Percentiles rank a stretch among this genome's conserved stretches.
These are phyloP conservation scores for Dexiosoma caninum DNA, from an alignment of 2,888 invertebrate species.

Conservation along the genomic window DNA sequence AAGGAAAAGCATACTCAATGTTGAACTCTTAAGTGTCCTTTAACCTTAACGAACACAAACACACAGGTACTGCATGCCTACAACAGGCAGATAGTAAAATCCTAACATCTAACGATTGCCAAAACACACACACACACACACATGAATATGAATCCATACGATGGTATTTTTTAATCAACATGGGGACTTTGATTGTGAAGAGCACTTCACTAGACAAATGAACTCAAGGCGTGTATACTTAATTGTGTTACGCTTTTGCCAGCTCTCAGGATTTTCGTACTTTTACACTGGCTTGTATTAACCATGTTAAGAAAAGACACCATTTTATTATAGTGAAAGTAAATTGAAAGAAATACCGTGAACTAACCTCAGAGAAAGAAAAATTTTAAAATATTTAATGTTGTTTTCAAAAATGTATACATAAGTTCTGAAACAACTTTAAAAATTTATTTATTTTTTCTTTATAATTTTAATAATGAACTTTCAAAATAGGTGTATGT, in stretches of 20 bases:
- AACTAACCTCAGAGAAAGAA: too few relatives aligned
- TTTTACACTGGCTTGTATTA: neutral
- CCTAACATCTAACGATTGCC: neutral
- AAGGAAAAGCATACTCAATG: conserved; percentile 50
- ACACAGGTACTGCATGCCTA: neutral
- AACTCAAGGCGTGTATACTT: too few relatives aligned
- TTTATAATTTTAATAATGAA: too few relatives aligned
- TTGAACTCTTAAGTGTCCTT: conserved; percentile 53
- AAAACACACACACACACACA: neutral
- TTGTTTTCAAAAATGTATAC: too few relatives aligned
- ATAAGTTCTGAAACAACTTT: too few relatives aligned
- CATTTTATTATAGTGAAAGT: too few relatives aligned
- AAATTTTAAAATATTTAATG: too few relatives aligned
- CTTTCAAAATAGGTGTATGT: too few relatives aligned
- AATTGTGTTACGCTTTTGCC: too few relatives aligned
- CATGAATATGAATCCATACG: conserved; percentile 10
- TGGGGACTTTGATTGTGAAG: conserved; percentile 6
- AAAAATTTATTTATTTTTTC: too few relatives aligned
- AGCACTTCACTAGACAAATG: conserved; percentile 37
- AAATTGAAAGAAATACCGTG: too few relatives aligned
- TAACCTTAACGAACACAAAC: conserved; percentile 37
- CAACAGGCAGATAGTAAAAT: neutral
- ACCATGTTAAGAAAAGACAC: neutral
- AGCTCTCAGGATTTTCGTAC: neutral
- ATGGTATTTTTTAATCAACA: conserved; percentile 1